phyloP scores from a whole-genome alignment of 1,140 invertebrate species.

The Ostrea edulis region DNA sequence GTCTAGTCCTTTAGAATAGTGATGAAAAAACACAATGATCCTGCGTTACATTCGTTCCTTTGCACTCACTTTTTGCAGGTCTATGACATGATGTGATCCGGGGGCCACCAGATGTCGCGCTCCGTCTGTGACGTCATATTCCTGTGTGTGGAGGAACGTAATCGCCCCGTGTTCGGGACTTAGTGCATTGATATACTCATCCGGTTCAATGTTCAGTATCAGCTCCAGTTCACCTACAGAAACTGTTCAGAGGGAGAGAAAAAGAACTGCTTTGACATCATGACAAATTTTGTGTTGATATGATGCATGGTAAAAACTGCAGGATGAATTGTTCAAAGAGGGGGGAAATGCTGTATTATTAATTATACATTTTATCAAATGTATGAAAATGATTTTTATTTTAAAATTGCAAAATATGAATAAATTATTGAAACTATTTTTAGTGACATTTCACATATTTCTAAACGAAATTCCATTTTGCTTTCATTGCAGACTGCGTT shows the following conservation, averaged over 20 bases:
- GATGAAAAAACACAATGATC: too few relatives aligned
- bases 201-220: constrained; percentile 47
- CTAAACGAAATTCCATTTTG: neutral
- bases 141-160: constrained; percentile 35
- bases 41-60: too few relatives aligned
- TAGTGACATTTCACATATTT: neutral
- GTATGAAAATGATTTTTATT: too few relatives aligned
- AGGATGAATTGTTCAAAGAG: too few relatives aligned
- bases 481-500: neutral
- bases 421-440: neutral
- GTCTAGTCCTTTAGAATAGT: too few relatives aligned
- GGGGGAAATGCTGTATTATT: too few relatives aligned
- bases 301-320: too few relatives aligned
- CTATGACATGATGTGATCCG: constrained; percentile 31
- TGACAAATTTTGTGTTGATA: too few relatives aligned
- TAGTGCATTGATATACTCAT: constrained; percentile 40
- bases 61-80: constrained; percentile 41
- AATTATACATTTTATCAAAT: too few relatives aligned
- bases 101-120: constrained; percentile 23
- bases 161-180: constrained; percentile 19
- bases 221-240: constrained; percentile 18
- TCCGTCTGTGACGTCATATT: neutral
- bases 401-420: too few relatives aligned
- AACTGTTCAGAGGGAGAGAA: neutral
- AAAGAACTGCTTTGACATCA: neutral